Conservation (phyloP, 2,888 invertebrate species). For the Cephus pulcher region DNA sequence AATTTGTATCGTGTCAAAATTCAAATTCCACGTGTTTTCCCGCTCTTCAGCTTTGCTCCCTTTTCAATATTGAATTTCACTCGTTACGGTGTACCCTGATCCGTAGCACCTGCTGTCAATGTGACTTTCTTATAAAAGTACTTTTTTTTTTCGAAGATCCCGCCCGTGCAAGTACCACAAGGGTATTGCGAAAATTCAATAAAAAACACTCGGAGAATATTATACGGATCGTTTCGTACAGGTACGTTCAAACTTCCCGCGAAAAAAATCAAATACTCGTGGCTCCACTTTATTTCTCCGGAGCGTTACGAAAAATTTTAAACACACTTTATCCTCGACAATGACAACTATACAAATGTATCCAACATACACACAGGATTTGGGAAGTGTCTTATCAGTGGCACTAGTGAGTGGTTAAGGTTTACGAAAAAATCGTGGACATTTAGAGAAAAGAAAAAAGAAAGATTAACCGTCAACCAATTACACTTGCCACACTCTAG, state of each 20-base stretch:
- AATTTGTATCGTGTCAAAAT: not conserved
- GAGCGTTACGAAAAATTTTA: not conserved
- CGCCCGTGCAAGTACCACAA: not conserved
- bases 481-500: not conserved
- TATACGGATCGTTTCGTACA: not conserved
- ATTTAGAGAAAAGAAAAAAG: not conserved
- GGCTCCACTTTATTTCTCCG: not conserved
- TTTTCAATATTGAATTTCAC: not conserved
- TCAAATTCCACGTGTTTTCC: not conserved
- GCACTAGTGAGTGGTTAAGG: not conserved
- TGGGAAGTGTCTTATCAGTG: not conserved
- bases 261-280: not conserved
- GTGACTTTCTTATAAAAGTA: not conserved
- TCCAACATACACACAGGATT: not conserved
- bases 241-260: not conserved
- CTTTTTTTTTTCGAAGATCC: not conserved
- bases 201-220: not conserved
- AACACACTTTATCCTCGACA: not conserved
- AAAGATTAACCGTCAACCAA: not conserved
- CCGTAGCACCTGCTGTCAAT: not conserved
- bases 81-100: slow-evolving; percentile 1
- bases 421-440: not conserved
- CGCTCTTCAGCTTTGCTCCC: not conserved
- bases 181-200: not conserved
- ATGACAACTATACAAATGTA: not conserved